Percentiles rank a stretch among this genome's conserved stretches.
These are phyloP conservation scores for Platyura marginata DNA, from an alignment of 1,140 invertebrate species.

Conservation along the genomic window DNA sequence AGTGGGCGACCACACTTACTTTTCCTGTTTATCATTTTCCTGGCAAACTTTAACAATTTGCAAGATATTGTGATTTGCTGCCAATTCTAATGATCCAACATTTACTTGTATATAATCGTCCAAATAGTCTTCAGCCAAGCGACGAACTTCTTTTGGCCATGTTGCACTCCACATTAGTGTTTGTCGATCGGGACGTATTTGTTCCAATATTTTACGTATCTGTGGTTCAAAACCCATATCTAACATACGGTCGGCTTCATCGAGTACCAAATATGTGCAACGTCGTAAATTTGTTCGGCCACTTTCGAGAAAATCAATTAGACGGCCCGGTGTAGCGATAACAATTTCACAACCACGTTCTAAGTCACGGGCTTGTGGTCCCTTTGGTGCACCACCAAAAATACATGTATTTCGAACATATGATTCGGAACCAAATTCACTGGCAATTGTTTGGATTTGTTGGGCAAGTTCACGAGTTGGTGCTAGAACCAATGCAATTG, in stretches of 20 bases:
- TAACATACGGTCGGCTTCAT: constrained; percentile 98
- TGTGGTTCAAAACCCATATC: constrained; percentile 99
- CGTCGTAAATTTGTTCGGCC: constrained; percentile 74
- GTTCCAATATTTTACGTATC: constrained; percentile 91
- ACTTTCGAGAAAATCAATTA: constrained; percentile 90
- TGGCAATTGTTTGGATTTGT: constrained; percentile 86
- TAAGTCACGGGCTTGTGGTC: constrained; percentile 66
- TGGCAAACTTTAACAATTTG: constrained; percentile 90
- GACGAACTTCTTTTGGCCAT: constrained; percentile 93
- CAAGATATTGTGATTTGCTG: constrained; percentile 93
- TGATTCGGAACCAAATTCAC: constrained; percentile 69
- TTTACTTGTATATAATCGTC: constrained; percentile 81
- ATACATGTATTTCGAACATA: constrained; percentile 84
- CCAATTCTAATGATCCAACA: constrained; percentile 78
- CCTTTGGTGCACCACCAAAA: constrained; percentile 91
- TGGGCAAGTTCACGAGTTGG: constrained; percentile 91
- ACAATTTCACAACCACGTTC: constrained; percentile 78
- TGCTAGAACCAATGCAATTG: constrained; percentile 77
- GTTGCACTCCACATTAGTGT: constrained; percentile 98
- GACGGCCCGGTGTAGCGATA: constrained; percentile 86
- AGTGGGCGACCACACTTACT: constrained; percentile 22
- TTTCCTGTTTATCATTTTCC: constrained; percentile 70
- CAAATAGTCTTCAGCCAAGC: constrained; percentile 86
- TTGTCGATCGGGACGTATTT: constrained; percentile 87
- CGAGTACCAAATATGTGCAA: constrained; percentile 87